Base-by-base conservation (phyloP, 1,140 invertebrate species). In the Cyclargus thomasi region DNA sequence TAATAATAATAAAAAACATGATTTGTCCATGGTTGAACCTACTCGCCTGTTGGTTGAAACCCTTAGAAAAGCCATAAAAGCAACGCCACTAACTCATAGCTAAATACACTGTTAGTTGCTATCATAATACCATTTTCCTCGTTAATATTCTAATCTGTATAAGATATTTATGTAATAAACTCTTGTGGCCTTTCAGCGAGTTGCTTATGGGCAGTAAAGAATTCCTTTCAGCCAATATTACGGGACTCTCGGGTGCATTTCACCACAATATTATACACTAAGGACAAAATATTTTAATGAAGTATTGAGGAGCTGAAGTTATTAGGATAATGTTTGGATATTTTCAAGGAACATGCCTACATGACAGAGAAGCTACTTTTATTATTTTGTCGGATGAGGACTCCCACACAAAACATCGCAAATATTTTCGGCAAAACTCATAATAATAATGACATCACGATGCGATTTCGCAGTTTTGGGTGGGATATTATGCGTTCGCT, bases 41-140 rank as follows among this genome's bases (percentile, higher is more conserved):
- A n/a, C n/a, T n/a, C n/a, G n/a, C n/a, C n/a, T n/a, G n/a, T n/a
- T n/a, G n/a, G n/a, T n/a, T n/a, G n/a, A n/a, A n/a, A 35, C 3
- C 10, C 39, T 47, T 47, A 47, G 11, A 47, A 47, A 47, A 47
- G 10, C 14, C 39, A 11, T 16, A 47, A 1, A 29, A 29, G 29
- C 29, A 29, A 6, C 29, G 39, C 39, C 14, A 14, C 5, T 47
- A 47, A 16, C 39, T 47, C 14, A 47, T 16, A 7, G 29, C 8
- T 2, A 91, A 89, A 77, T 76, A 63, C 14, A 23, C 53, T 64
- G 47, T 39, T 47, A 14, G 39, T 11, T 47, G 39, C 39, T 14
- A 47, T 11, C 39, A 47, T 11, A 29, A 29, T 29, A 29, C 29
- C 63, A 39, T 22, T 20, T 63, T 55, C 59, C 59, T 57, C 62